phyloP scores from a whole-genome alignment of 2,113 vertebrate species.

The Lathamus discolor region DNA sequence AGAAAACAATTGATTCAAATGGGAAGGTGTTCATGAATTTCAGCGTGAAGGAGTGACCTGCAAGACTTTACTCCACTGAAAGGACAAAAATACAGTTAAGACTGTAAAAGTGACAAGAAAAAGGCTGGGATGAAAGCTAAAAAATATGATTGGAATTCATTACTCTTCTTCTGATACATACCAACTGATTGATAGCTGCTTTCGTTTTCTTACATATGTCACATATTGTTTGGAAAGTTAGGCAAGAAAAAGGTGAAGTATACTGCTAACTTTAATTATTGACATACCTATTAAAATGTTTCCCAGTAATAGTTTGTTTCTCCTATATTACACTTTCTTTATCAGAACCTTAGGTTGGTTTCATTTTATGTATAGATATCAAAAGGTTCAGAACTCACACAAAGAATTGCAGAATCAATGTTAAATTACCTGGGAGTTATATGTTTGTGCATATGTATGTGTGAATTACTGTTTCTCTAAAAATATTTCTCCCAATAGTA shows the following conservation, averaged over 20 bases:
- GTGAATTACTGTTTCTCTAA: background rate
- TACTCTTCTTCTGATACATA: background rate
- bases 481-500: background rate
- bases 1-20: background rate
- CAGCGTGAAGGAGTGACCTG: background rate
- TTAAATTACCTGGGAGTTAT: background rate
- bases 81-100: background rate
- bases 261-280: background rate
- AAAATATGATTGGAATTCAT: background rate
- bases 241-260: background rate
- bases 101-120: background rate
- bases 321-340: background rate
- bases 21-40: background rate
- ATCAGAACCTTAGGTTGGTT: background rate
- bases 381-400: background rate
- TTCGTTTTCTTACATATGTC: background rate
- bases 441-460: background rate
- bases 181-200: background rate
- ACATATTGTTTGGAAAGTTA: background rate
- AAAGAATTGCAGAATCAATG: background rate
- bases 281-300: background rate
- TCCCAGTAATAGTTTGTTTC: background rate
- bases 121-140: background rate
- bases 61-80: background rate
- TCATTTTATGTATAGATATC: background rate